These are phyloP conservation scores for Mystacornis crossleyi DNA, from an alignment of 2,113 vertebrate genomes.

Conservation along the genomic window DNA sequence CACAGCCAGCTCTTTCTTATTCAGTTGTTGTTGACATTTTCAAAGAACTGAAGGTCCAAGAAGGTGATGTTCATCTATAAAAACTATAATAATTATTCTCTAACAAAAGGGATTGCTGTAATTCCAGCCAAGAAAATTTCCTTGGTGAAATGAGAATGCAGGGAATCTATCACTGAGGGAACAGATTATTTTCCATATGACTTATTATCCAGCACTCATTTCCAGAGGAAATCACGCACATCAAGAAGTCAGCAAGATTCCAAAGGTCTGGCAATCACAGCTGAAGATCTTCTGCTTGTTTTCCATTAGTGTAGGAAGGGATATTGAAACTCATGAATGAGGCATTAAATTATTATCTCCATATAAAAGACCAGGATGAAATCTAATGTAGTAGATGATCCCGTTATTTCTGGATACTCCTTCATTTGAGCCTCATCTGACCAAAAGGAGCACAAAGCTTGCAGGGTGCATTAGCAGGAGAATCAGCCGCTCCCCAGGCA, in stretches of 20 bases:
- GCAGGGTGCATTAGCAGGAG: not conserved
- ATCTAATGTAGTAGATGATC: not conserved
- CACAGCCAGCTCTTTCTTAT: not conserved
- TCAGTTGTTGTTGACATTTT: conserved; percentile 1
- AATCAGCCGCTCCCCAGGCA: rapidly evolving
- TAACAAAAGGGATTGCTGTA: not conserved
- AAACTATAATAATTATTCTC: not conserved
- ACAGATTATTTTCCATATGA: not conserved
- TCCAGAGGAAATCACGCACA: not conserved
- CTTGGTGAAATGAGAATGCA: not conserved
- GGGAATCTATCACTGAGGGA: not conserved
- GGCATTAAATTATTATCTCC: not conserved
- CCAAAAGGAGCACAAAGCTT: not conserved
- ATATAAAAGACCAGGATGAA: not conserved
- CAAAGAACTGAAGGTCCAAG: not conserved
- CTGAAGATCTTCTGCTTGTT: not conserved
- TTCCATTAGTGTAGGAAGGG: not conserved
- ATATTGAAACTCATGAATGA: not conserved
- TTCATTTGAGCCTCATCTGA: not conserved
- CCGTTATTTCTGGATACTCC: not conserved
- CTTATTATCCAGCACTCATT: not conserved
- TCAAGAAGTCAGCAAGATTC: not conserved
- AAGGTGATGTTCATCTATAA: not conserved
- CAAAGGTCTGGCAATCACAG: not conserved
- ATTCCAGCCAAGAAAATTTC: not conserved